A percentile compares a stretch with the other conserved stretches of the same genome.
Conservation (phyloP, 2,888 invertebrate species). For the Dorcus parallelipipedus region DNA sequence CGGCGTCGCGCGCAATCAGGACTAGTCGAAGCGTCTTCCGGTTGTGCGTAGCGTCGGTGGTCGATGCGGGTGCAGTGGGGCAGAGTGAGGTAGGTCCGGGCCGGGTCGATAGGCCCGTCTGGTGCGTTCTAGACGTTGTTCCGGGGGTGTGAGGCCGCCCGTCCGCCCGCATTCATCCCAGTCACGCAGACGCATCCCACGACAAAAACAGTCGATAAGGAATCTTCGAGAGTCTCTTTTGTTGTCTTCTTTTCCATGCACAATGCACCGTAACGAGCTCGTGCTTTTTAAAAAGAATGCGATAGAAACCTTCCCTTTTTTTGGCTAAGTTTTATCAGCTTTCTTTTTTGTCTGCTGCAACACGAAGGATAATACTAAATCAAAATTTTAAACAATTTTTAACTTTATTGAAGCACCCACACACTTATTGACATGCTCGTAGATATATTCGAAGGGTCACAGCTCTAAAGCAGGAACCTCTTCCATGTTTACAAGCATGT, state of each 20-base stretch:
- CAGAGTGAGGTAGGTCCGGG: slow-evolving; percentile 40
- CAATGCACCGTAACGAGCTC: not conserved
- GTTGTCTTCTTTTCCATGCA: not conserved
- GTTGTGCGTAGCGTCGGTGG: slow-evolving; percentile 27
- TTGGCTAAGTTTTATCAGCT: too few relatives aligned
- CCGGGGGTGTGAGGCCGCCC: slow-evolving; percentile 13
- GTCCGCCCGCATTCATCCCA: slow-evolving; percentile 7
- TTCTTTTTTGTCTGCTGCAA: too few relatives aligned
- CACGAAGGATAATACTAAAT: too few relatives aligned
- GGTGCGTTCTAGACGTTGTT: slow-evolving; percentile 28
- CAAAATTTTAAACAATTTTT: too few relatives aligned
- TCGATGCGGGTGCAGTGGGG: slow-evolving; percentile 36
- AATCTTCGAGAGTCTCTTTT: slow-evolving; percentile 1
- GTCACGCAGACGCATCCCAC: slow-evolving; percentile 21
- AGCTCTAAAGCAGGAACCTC: too few relatives aligned
- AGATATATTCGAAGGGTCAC: too few relatives aligned
- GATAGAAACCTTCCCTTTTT: too few relatives aligned
- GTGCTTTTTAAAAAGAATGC: too few relatives aligned
- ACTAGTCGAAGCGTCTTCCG: slow-evolving; percentile 24
- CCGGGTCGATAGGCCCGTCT: slow-evolving; percentile 40
- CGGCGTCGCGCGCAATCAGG: slow-evolving; percentile 15
- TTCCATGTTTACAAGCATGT: too few relatives aligned
- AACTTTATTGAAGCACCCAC: too few relatives aligned
- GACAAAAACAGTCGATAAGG: slow-evolving; percentile 9
- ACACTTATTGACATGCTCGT: too few relatives aligned